Conservation (phyloP, 92 coral and sea anemone species). For the Palythoa heliodiscus region DNA sequence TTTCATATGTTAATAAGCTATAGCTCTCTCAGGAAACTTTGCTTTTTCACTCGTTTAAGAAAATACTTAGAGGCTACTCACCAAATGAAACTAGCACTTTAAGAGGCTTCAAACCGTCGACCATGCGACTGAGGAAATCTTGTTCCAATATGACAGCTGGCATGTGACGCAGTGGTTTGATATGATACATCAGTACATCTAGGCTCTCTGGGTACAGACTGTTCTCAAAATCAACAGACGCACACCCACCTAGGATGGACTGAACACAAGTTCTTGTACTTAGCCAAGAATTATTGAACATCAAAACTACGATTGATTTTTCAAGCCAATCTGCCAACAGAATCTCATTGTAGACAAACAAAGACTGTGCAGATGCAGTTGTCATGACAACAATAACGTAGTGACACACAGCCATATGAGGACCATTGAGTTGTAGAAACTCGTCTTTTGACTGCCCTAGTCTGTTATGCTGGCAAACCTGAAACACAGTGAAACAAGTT, state of each 20-base stretch:
- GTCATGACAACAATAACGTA: constrained; percentile 75
- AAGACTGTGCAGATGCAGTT: constrained; percentile 74
- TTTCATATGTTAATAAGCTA: neutral
- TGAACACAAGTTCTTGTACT: constrained; percentile 71
- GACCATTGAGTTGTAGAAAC: constrained; percentile 74
- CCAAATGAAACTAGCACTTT: constrained; percentile 61
- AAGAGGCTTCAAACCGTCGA: constrained; percentile 76
- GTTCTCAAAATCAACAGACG: constrained; percentile 84
- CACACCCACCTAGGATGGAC: constrained; percentile 80
- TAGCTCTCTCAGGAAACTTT: neutral
- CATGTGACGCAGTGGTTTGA: constrained; percentile 82
- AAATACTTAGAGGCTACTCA: constrained; percentile 35
- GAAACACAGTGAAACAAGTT: neutral
- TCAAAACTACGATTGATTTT: constrained; percentile 70
- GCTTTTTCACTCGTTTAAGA: neutral
- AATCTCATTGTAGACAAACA: constrained; percentile 87
- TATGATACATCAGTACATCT: constrained; percentile 81
- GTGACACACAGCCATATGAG: constrained; percentile 64
- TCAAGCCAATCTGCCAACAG: constrained; percentile 85
- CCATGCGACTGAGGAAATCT: constrained; percentile 82
- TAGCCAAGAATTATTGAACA: constrained; percentile 80
- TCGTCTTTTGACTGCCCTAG: constrained; percentile 86
- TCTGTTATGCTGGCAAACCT: constrained; percentile 83
- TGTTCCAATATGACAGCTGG: constrained; percentile 93
- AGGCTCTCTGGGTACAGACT: constrained; percentile 64